These are phyloP conservation scores for Schizothorax lantsangensis DNA, from an alignment of 2,797 vertebrate genomes.

Conservation along the genomic window DNA sequence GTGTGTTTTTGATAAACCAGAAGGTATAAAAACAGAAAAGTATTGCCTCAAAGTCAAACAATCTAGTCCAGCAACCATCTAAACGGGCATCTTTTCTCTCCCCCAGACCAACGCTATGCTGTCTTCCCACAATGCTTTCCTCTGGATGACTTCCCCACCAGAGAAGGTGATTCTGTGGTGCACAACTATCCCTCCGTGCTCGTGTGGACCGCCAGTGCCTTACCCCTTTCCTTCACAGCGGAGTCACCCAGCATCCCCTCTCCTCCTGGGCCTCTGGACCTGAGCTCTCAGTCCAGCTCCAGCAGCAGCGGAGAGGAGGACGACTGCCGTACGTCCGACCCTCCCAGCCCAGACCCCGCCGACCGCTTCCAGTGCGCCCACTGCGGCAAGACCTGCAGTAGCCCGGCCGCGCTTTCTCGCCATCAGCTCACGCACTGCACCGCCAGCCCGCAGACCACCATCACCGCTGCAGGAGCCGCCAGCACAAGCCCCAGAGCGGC, in stretches of 20 bases:
- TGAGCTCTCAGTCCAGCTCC: constrained; percentile 80
- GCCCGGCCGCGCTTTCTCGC: constrained; percentile 84
- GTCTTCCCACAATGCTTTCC: constrained; percentile 82
- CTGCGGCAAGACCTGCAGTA: constrained; percentile 84
- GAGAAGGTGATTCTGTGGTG: constrained; percentile 78
- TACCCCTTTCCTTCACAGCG: constrained; percentile 76
- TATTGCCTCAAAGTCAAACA: not conserved
- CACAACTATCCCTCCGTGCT: constrained; percentile 78
- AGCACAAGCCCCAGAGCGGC: constrained; percentile 69
- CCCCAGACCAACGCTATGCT: constrained; percentile 70
- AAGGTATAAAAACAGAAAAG: not conserved
- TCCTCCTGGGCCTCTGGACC: constrained; percentile 81
- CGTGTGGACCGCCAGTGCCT: constrained; percentile 80
- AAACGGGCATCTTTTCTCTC: not conserved
- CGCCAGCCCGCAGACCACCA: constrained; percentile 30
- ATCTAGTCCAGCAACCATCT: not conserved
- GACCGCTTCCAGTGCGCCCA: constrained; percentile 83
- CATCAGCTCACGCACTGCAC: constrained; percentile 82
- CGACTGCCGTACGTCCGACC: constrained; percentile 87
- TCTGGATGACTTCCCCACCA: constrained; percentile 82
- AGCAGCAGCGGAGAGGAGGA: constrained; percentile 92
- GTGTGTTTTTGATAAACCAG: not conserved
- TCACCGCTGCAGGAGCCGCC: constrained; percentile 17
- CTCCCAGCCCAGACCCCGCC: constrained; percentile 82
- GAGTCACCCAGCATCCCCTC: constrained; percentile 69